Evolutionary conservation across 2,888 invertebrate species (phyloP), one percentile per base, ranked within the genome.

Genomic region (Arge pagana): DNA sequence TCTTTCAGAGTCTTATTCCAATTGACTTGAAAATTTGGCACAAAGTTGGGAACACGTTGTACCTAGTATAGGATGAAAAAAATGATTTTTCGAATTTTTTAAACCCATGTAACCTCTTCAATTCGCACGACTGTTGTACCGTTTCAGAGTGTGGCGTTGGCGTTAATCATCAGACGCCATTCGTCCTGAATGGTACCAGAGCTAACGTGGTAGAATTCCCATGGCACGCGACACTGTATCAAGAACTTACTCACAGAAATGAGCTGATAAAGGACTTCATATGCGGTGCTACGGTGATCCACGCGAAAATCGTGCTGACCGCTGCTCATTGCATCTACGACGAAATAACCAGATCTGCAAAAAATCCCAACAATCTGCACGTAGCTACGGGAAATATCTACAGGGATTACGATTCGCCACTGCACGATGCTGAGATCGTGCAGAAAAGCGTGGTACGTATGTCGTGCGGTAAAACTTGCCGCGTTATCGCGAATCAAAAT

Each of bases 321-420:
- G 78, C 78, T 10, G 78, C 78, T 3, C 78, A 78, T 57, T 78
- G 78, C 56, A 68, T 78, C 24, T 76, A 62, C 58, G 62, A 74
- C 23, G 74, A 71, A 18, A 21, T 1, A 0, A 48, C 3, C 0
- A 60, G 55, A 7, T 48, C 5, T 30, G 16, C 58, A 2, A 31
- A 63, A 3, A 52, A 66, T 19, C 54, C 72, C 1, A 56, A 50
- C 2, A 50, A 55, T 6, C 65, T 63, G 40, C 58, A 58, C 41
- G 43, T 78, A 21, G 68, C 63, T 3, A 66, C 74, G 0, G 78
- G 78, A 40, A 78, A 78, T 33, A 24, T 67, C 41, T 70, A 63
- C 52, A 64, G 65, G 2, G 72, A 76, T 39, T 77, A 68, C 43
- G 57, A 74, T 35, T 59, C 51, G 5, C 7, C 21, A 6, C 41